A percentile compares a stretch with the other conserved stretches of the same genome.
phyloP scores from a whole-genome alignment of 2,797 vertebrate species.

The Acanthornis magna region DNA sequence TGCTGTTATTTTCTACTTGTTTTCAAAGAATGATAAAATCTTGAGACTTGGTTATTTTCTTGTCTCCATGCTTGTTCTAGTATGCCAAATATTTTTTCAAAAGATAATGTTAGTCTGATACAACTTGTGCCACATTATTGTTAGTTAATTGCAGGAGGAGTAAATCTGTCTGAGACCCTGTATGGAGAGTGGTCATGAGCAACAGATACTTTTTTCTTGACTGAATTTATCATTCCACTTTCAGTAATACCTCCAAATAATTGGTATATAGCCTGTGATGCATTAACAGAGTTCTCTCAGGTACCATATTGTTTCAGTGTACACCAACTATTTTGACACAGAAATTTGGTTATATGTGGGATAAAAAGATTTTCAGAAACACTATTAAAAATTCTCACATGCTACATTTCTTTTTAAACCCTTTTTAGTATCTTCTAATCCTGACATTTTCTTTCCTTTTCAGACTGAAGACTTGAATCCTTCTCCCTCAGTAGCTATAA shows the following conservation, averaged over 20 bases:
- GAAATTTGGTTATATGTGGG: not conserved
- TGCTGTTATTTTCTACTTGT: conserved; percentile 10
- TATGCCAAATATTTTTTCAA: not conserved
- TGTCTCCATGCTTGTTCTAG: not conserved
- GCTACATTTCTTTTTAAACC: not conserved
- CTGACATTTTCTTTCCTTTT: not conserved
- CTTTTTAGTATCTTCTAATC: conserved; percentile 2
- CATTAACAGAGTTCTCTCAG: not conserved
- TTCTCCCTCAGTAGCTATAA: conserved; percentile 9
- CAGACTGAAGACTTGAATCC: not conserved
- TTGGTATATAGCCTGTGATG: not conserved
- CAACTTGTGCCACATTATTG: not conserved
- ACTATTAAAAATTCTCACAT: not conserved
- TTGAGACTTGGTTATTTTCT: conserved; percentile 6
- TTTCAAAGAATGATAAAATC: conserved; percentile 13
- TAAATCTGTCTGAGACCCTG: not conserved
- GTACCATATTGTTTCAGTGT: not conserved
- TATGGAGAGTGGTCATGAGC: not conserved
- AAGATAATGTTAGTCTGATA: not conserved
- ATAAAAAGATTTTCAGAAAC: not conserved
- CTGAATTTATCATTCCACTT: not conserved
- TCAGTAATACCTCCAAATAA: not conserved
- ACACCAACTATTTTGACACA: not conserved
- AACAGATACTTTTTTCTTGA: not conserved
- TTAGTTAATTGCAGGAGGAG: not conserved